Percentiles rank a stretch among this genome's conserved stretches.
phyloP scores from a whole-genome alignment of 2,113 vertebrate genomes.

The Pyrgilauda ruficollis region DNA sequence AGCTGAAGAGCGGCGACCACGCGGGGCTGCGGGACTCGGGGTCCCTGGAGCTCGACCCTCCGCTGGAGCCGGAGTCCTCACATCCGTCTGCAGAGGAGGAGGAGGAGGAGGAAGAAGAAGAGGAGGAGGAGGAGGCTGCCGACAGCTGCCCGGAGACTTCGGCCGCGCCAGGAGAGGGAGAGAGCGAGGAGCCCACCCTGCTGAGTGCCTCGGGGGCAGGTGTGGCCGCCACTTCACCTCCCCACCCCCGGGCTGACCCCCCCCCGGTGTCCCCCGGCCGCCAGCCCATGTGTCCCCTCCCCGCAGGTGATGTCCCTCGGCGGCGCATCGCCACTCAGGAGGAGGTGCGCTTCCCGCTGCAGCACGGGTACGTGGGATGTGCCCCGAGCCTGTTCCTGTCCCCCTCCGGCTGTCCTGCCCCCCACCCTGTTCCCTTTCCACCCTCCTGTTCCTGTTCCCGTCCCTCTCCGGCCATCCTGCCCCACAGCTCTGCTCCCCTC shows the following conservation, averaged over 20 bases:
- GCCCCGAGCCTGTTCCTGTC: too few species aligned
- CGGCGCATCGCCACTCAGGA: conserved; percentile 89
- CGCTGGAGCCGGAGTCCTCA: background rate
- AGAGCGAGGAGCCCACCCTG: background rate
- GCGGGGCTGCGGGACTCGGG: conserved; percentile 48
- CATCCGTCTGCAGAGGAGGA: background rate
- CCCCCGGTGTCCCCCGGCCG: accelerated
- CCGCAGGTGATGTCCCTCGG: conserved; percentile 79
- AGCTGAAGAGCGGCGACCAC: conserved; percentile 55
- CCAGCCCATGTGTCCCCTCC: background rate
- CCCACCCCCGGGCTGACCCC: background rate
- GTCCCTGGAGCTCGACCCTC: conserved; percentile 34
- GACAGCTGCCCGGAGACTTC: conserved; percentile 25
- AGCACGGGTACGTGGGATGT: conserved; percentile 83
- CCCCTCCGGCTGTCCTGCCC: background rate
- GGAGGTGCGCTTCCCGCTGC: conserved; percentile 88
- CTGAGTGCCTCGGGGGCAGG: background rate
- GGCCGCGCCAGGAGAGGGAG: background rate
- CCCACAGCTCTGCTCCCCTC: background rate
- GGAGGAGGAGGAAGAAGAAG: background rate
- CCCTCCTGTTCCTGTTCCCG: too few species aligned
- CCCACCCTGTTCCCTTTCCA: too few species aligned
- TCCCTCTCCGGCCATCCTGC: too few species aligned
- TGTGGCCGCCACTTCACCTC: background rate
- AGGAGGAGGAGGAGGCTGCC: background rate